Base-by-base conservation (phyloP, 2,797 vertebrate species). In the Furcifer pardalis region DNA sequence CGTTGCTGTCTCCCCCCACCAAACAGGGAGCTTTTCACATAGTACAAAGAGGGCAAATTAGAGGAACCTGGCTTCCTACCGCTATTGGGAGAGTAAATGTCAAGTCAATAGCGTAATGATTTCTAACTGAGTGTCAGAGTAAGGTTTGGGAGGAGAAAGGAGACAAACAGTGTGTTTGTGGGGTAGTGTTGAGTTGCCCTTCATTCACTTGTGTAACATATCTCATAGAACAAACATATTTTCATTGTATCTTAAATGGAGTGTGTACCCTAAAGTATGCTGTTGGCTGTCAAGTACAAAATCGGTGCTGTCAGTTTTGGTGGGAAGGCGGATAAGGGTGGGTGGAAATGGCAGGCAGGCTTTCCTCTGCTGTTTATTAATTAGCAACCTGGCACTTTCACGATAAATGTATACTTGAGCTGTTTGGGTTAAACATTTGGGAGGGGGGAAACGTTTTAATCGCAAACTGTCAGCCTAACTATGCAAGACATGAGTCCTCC, bases 161-260 rank as follows among this genome's bases (percentile, higher is more conserved):
- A 25, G 56, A 8, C 17, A 2, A 2, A 1, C 25, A 15, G 21
- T 30, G 30, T 23, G 19, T n/a, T n/a, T n/a, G n/a, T n/a, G n/a
- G n/a, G n/a, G n/a, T n/a, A n/a, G n/a, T n/a, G 37, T 77, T 69
- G 23, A 88, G 79, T 87, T 92, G 84, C 72, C 19, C 32, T 69
- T 88, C 17, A 81, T 92, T 83, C 87, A 84, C 92, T 90, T 93
- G 78, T 83, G 90, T 89, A 91, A 91, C 84, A 59, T 13, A 89
- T 23, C 86, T 81, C 78, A 86, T 76, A n/a, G 52, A 91, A 89
- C 5, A 74, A 86, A 52, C 49, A 71, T 91, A 30, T 88, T 84
- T 89, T 72, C 52, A 88, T 92, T 72, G 91, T 78, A 86, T 86
- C 49, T 89, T 56, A 83, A 84, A 42, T 85, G 49, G 27, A 88